Evolutionary conservation across 2,113 vertebrate species (phyloP), one percentile per base, ranked within the genome.

Genomic region (Oceanites oceanicus): DNA sequence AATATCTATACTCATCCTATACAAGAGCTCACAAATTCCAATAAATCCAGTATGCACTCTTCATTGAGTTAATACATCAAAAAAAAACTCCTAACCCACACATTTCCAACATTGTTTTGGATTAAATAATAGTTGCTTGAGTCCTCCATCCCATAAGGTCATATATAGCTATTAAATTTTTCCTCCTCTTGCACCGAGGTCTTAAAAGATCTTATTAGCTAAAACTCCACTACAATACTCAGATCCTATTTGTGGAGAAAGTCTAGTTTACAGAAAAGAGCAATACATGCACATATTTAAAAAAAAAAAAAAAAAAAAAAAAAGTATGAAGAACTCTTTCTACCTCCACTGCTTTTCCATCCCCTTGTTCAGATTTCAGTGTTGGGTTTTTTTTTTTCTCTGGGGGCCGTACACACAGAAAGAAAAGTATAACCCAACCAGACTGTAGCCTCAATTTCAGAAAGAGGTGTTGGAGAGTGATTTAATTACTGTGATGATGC

Each of bases 221-320:
- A 29, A 32, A 88, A 9, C 12, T 56, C 40, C 7, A 20, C n/a
- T 75, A 3, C 30, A 62, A 27, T 22, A 30, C 6, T 63, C 10
- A n/a, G 6, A 59, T 44, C 2, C 19, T 14, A 19, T 27, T 56
- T 67, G 47, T 34, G 23, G 29, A 49, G 27, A 10, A 88, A 74
- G 17, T n/a, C 25, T 34, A 36, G 6, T 20, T 65, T 26, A 45
- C 0, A 47, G 19, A 75, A 87, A 61, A 4, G 5, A 85, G 13
- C n/a, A 78, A 55, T 11, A 30, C 0, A 0, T 27, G 2, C 12
- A 23, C 4, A 2, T 10, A 63, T 15, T 34, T 7, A 6, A 61
- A 10, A 47, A 61, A 61, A 59, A n/a, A 10, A 47, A 61, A 61
- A 59, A n/a, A 27, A 18, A 16, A 49, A 34, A 15, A 49, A 21